Conservation (phyloP, 2,113 vertebrate species). For the Boleophthalmus pectinirostris region DNA sequence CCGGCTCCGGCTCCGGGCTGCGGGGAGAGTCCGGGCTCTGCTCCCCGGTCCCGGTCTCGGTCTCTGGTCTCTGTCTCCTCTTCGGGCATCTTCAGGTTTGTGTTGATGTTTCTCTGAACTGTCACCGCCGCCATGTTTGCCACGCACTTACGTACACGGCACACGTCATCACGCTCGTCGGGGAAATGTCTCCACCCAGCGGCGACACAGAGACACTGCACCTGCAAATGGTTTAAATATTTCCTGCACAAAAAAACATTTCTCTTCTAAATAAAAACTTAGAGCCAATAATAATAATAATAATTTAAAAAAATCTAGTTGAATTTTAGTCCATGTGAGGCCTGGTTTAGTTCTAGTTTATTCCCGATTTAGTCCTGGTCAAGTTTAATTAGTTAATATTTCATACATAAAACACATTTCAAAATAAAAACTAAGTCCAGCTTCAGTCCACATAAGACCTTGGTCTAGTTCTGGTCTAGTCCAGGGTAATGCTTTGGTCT, state of each 20-base stretch:
- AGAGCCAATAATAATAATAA: too few relatives aligned
- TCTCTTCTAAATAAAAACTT: too few relatives aligned
- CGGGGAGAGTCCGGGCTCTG: not conserved
- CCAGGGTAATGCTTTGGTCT: too few relatives aligned
- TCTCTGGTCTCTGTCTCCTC: not conserved
- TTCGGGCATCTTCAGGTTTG: not conserved
- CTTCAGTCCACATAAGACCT: too few relatives aligned
- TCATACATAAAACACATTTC: too few relatives aligned
- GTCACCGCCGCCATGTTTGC: constrained; percentile 2
- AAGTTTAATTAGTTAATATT: too few relatives aligned
- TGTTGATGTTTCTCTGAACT: not conserved
- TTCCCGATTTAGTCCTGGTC: too few relatives aligned
- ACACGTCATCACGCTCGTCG: not conserved
- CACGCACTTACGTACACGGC: not conserved
- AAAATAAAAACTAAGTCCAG: too few relatives aligned
- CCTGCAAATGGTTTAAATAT: not conserved
- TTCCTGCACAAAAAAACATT: too few relatives aligned
- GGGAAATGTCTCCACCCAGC: not conserved
- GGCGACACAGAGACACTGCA: not conserved
- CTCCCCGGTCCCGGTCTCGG: not conserved
- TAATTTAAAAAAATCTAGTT: too few relatives aligned
- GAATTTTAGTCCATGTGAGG: too few relatives aligned
- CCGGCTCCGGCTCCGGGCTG: not conserved
- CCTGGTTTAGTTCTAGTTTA: not conserved
- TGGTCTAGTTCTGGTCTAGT: not conserved